Evolutionary conservation across 2,888 invertebrate species (phyloP).

Genomic region (Cryptophagus acutangulus): DNA sequence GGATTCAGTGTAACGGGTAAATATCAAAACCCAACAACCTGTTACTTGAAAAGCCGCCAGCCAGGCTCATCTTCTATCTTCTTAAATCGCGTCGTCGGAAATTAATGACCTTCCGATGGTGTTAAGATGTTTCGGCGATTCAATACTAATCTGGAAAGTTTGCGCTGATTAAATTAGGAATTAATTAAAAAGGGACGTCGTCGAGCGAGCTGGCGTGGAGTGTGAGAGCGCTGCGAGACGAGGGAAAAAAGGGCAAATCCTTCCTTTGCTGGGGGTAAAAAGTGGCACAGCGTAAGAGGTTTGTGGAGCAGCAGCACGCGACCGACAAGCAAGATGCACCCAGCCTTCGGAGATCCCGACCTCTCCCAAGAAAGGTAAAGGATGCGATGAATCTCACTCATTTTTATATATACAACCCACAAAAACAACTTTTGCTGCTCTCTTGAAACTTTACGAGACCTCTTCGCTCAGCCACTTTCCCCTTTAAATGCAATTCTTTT

Average conservation of each 20-base stretch:
- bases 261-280: no score
- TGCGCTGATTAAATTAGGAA: no score
- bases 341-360: slow-evolving; percentile 25
- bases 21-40: slow-evolving; percentile 38
- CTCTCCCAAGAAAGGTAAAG: slow-evolving; percentile 33
- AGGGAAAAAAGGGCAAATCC: no score
- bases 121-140: slow-evolving; percentile 31
- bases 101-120: slow-evolving; percentile 33
- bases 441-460: no score
- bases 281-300: no score
- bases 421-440: slow-evolving; percentile 33
- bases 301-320: not conserved
- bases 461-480: slow-evolving; percentile 38
- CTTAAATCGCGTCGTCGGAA: slow-evolving; percentile 28
- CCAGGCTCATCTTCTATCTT: no score
- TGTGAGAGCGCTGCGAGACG: no score
- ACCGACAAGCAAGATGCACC: not conserved
- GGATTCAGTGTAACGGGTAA: slow-evolving; percentile 37
- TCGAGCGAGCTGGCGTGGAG: no score
- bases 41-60: slow-evolving; percentile 27
- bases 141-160: no score
- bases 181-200: no score
- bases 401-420: slow-evolving; percentile 33
- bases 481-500: slow-evolving; percentile 21
- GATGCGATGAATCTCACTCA: slow-evolving; percentile 33